These are phyloP conservation scores for Platysteira castanea DNA, from an alignment of 2,113 vertebrate species.

Conservation along the genomic window DNA sequence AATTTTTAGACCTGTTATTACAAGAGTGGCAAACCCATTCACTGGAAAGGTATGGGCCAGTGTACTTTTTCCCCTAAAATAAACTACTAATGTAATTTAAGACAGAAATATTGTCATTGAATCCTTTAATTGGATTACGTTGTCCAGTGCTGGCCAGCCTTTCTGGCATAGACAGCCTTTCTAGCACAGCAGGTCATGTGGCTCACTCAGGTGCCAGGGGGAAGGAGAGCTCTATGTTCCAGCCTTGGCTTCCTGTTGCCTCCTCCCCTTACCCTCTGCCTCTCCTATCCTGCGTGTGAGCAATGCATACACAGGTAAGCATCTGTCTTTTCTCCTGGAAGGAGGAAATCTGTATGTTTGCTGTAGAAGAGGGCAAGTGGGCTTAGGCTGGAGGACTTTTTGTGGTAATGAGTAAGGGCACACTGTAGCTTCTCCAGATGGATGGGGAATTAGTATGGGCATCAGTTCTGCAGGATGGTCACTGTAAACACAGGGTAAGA, in stretches of 20 bases:
- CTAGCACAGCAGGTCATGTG: neutral
- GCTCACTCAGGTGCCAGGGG: neutral
- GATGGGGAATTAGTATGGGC: fast-evolving
- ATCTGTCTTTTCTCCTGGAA: neutral
- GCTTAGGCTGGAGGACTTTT: neutral
- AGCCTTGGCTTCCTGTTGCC: neutral
- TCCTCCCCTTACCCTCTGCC: neutral
- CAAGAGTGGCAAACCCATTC: conserved; percentile 90
- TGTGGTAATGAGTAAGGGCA: neutral
- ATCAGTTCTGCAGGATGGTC: neutral
- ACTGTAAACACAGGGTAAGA: neutral
- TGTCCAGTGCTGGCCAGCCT: neutral
- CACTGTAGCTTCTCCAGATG: neutral
- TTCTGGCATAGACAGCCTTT: neutral
- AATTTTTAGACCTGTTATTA: conserved; percentile 89
- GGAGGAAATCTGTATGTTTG: neutral
- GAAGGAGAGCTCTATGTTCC: neutral
- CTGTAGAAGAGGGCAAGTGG: neutral
- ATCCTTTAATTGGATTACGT: neutral
- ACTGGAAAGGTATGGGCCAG: conserved; percentile 84
- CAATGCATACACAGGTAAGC: neutral
- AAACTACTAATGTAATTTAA: neutral
- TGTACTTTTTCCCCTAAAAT: neutral
- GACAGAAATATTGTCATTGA: neutral
- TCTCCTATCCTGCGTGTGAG: neutral